Evolutionary conservation across 2,113 vertebrate genomes (phyloP).

Genomic region (Bujurquina vittata): DNA sequence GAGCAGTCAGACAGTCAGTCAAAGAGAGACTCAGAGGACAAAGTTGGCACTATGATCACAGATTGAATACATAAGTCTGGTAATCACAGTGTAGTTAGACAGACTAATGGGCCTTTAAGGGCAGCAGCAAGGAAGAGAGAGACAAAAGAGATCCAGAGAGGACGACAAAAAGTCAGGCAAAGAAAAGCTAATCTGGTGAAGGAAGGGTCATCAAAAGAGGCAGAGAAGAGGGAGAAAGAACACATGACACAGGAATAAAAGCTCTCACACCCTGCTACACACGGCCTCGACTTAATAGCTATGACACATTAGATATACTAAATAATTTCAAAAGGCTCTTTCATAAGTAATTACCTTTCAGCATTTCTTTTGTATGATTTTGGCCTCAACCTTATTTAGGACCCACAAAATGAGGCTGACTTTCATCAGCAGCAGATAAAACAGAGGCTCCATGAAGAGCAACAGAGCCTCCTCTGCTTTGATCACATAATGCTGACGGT

Average conservation of each 20-base stretch:
- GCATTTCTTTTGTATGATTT: constrained; percentile 6
- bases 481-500: background rate
- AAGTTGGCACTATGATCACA: constrained; percentile 60
- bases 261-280: background rate
- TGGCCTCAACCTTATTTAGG: constrained; percentile 9
- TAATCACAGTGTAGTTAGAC: constrained; percentile 66
- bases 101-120: constrained; percentile 65
- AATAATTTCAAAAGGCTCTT: constrained; percentile 50
- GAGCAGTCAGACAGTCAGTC: constrained; percentile 47
- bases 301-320: constrained; percentile 46
- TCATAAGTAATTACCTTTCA: constrained; percentile 57
- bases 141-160: background rate
- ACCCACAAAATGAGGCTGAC: constrained; percentile 9
- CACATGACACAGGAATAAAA: constrained; percentile 33
- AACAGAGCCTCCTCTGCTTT: background rate
- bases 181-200: background rate
- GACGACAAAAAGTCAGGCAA: background rate
- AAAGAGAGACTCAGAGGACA: constrained; percentile 41
- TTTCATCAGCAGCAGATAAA: constrained; percentile 20
- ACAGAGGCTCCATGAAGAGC: background rate
- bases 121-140: background rate
- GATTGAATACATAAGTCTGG: constrained; percentile 58
- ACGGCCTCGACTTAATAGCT: constrained; percentile 16
- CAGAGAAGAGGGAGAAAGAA: background rate
- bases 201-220: constrained; percentile 7